Percentiles rank a stretch among this genome's conserved stretches.
Evolutionary conservation across 2,113 vertebrate genomes (phyloP).

Genomic region (Pseudopipra pipra): DNA sequence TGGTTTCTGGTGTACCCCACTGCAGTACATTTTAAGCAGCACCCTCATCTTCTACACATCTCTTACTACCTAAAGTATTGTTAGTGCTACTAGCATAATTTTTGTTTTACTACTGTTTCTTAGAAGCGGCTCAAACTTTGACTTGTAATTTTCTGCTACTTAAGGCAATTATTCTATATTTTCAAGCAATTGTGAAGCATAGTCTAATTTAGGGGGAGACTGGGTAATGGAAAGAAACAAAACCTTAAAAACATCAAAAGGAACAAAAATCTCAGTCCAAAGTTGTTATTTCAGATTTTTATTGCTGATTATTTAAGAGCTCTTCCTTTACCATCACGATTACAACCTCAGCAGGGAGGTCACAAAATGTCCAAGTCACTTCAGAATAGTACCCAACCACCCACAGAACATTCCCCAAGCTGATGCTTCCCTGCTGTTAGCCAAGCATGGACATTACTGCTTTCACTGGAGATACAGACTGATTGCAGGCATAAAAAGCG

Average conservation of each 20-base stretch:
- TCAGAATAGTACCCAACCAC: constrained; percentile 1
- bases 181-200: not conserved
- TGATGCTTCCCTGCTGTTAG: not conserved
- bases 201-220: not conserved
- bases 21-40: not conserved
- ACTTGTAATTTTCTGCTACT: not conserved
- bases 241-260: not conserved
- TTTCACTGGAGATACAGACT: not conserved
- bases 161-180: not conserved
- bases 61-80: not conserved
- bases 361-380: not conserved
- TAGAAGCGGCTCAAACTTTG: not conserved
- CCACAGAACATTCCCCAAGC: not conserved
- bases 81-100: not conserved
- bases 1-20: not conserved
- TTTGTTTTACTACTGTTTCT: not conserved
- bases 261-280: not conserved
- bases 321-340: not conserved
- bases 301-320: not conserved
- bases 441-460: not conserved
- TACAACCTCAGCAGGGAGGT: not conserved
- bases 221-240: not conserved
- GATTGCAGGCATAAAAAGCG: not conserved
- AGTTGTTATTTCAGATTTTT: not conserved
- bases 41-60: not conserved